Percentiles rank a stretch among this genome's conserved stretches.
phyloP scores from a whole-genome alignment of 2,113 vertebrate species.

The Pyxicephalus adspersus region DNA sequence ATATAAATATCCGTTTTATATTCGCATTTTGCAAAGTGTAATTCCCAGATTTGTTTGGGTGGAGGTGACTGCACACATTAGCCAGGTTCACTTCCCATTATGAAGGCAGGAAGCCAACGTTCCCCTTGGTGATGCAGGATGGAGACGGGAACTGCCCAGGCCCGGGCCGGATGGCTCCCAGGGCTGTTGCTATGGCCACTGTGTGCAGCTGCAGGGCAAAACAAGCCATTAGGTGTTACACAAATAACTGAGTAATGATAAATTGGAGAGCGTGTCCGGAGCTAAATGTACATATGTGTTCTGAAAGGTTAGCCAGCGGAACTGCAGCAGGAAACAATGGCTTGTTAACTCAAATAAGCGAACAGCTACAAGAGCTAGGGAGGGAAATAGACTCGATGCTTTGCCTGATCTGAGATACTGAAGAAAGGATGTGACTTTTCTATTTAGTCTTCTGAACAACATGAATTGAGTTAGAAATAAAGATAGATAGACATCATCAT shows the following conservation, averaged over 20 bases:
- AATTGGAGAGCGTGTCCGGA: background rate
- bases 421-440: slow-evolving; percentile 9
- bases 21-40: background rate
- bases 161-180: slow-evolving; percentile 12
- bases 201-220: slow-evolving; percentile 2
- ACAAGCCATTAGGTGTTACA: background rate
- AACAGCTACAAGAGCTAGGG: background rate
- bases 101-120: slow-evolving; percentile 2
- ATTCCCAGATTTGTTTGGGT: slow-evolving; percentile 14
- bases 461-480: too few relatives aligned
- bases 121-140: slow-evolving; percentile 18
- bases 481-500: too few relatives aligned
- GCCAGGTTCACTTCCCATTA: background rate
- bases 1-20: too few relatives aligned
- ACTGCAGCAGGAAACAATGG: slow-evolving; percentile 11
- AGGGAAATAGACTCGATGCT: background rate
- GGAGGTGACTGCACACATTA: slow-evolving; percentile 10
- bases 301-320: background rate
- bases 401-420: background rate
- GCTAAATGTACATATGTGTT: background rate
- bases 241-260: background rate
- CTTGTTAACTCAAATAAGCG: background rate
- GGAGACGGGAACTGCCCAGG: slow-evolving; percentile 11
- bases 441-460: background rate
- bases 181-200: slow-evolving; percentile 30